Evolutionary conservation across 2,797 vertebrate genomes (phyloP), one percentile per base, ranked within the genome.

Genomic region (Florisuga fusca): DNA sequence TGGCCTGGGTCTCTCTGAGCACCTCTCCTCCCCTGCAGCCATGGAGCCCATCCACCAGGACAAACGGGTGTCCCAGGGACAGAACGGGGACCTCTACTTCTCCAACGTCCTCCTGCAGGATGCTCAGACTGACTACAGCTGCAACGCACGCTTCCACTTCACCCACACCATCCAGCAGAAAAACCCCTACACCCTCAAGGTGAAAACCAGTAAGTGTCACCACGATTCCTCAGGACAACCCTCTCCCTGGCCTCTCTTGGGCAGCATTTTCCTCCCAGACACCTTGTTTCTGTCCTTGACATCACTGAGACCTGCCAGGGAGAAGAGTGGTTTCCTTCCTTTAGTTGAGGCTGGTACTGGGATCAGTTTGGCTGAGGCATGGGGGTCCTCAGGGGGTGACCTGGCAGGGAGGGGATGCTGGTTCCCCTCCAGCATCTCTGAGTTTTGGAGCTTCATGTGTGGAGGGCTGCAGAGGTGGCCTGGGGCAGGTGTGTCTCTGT

Each of bases 141-240:
- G 99, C 97, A 99, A 99, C 0, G 99, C 99, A 1, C 99, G 99
- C 69, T 99, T 99, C 97, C 98, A 98, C 86, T 99, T 99, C 97
- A 99, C 99, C 45, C 99, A 99, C 97, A 99, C 99, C 97, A 99
- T 99, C 94, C 99, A 99, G 97, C 99, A 99, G 98, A 99, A 99
- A 97, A 99, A 99, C 95, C 99, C 99, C 11, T 99, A 98, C 96
- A 99, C 97, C 33, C 99, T 99, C 96, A 99, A 98, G 98, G 98
- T 99, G 81, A 97, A 98, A 71, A 98, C 98, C 96, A 99, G 99
- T 99, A 97, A 99, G 99, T 99, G 85, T 89, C 64, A 38, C 0
- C 1, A 36, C 10, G 54, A 15, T 11, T 1, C 1, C 51, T 63
- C 50, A 12, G 64, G 59, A 57, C 36, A 0, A 15, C 68, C 74